phyloP scores from a whole-genome alignment of 2,888 invertebrate genomes.

The Timema cristinae region DNA sequence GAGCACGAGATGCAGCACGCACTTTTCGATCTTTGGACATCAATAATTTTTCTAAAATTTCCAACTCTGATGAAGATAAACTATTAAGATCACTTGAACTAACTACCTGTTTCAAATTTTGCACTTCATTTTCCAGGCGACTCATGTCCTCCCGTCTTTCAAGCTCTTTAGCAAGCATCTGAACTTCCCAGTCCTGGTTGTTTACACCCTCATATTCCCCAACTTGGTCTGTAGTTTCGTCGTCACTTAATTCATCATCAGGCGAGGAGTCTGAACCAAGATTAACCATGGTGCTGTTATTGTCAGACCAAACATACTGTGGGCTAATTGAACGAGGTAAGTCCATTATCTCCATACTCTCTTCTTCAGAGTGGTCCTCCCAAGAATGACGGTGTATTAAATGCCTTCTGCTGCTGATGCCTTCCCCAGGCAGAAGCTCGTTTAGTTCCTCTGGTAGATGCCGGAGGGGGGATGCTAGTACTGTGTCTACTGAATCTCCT shows the following conservation, averaged over 20 bases:
- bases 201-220: conserved; percentile 27
- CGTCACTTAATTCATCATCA: conserved; percentile 36
- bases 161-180: conserved; percentile 71
- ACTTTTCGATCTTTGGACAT: conserved; percentile 34
- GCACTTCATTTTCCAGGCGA: conserved; percentile 36
- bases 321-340: conserved; percentile 51
- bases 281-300: too few relatives aligned
- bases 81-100: conserved; percentile 34
- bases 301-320: conserved; percentile 41
- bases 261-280: too few relatives aligned
- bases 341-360: conserved; percentile 64
- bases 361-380: conserved; percentile 69
- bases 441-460: conserved; percentile 19
- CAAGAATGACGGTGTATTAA: conserved; percentile 54
- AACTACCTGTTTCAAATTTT: conserved; percentile 34
- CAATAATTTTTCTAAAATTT: conserved; percentile 37
- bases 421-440: not conserved
- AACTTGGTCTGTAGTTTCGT: conserved; percentile 39
- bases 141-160: conserved; percentile 44
- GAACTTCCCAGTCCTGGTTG: conserved; percentile 70
- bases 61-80: conserved; percentile 36
- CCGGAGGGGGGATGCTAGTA: conserved; percentile 60
- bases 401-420: not conserved
- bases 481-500: conserved; percentile 64
- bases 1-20: conserved; percentile 35